Evolutionary conservation across 2,797 vertebrate genomes (phyloP), one percentile per base, ranked within the genome.

Genomic region (Centropyge bicolor): DNA sequence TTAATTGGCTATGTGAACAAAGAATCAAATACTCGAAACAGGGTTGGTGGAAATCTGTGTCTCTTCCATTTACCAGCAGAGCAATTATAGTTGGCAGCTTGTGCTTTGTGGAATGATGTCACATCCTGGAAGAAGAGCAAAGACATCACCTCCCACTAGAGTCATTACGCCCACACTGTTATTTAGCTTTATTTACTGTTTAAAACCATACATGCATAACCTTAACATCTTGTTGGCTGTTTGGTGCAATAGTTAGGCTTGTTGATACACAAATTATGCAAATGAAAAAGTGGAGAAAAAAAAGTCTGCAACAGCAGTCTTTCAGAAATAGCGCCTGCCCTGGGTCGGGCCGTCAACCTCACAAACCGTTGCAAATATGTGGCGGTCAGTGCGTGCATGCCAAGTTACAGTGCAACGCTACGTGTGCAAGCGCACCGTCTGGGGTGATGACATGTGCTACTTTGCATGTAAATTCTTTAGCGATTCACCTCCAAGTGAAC

Each of bases 401-500:
- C 70, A 72, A 81, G 87, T 84, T 87, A 61, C 81, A 57, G 45
- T 20, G 80, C 67, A 55, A 51, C 56, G 46, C 72, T 79, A 35
- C 61, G 54, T 83, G 88, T 84, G 81, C 81, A 35, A 45, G 81
- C 66, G 19, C 59, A 54, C 78, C 43, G 84, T 91, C 86, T 83
- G 79, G 83, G 86, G 86, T 82, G 90, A 92, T 93, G 91, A 91
- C 91, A 92, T 86, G 84, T 89, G 84, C 92, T 91, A 85, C 92
- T 94, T 93, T 93, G 91, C 93, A 95, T 94, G 90, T 91, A 93
- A 93, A 95, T 94, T 93, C 92, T 91, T 87, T 36, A 83, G 90
- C 38, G 80, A 89, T 92, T 95, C 94, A 95, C 94, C 94, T 94
- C 92, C 76, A n/a, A 66, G 88, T 95, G 94, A 95, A 94, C 94